These are phyloP conservation scores for Agrotis exclamationis DNA, from an alignment of 2,888 invertebrate genomes.

Conservation along the genomic window DNA sequence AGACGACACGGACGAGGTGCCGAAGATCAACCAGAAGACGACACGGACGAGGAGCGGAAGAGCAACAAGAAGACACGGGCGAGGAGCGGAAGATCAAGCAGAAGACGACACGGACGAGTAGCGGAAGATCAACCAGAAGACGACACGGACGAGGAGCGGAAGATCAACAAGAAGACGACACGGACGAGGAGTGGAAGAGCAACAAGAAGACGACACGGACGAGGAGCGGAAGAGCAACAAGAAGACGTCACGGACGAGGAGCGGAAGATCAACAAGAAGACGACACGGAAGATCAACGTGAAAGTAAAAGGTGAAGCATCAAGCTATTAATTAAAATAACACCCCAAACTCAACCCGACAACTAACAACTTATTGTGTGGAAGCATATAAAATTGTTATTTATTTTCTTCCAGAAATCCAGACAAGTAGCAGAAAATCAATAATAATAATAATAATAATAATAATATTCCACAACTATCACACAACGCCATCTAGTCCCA, in stretches of 20 bases:
- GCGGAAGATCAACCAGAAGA: slow-evolving; percentile 25
- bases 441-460: too few relatives aligned
- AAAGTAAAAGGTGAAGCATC: neutral
- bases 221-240: slow-evolving; percentile 18
- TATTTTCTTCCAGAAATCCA: neutral
- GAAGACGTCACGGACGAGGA: slow-evolving; percentile 21
- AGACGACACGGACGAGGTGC: slow-evolving; percentile 40
- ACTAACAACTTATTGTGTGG: too few relatives aligned
- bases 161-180: slow-evolving; percentile 23
- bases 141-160: slow-evolving; percentile 27
- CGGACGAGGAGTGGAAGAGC: slow-evolving; percentile 22
- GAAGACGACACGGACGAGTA: slow-evolving; percentile 31
- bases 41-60: slow-evolving; percentile 38
- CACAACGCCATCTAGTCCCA: too few relatives aligned
- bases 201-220: slow-evolving; percentile 17
- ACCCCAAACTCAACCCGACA: too few relatives aligned
- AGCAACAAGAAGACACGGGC: slow-evolving; percentile 26
- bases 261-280: slow-evolving; percentile 2
- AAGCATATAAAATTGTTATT: neutral
- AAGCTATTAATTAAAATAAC: neutral
- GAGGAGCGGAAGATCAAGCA: slow-evolving; percentile 11
- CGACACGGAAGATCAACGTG: slow-evolving; percentile 16
- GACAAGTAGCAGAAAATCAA: neutral
- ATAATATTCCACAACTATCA: too few relatives aligned
- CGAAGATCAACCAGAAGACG: slow-evolving; percentile 18